Evolutionary conservation across 2,113 vertebrate species (phyloP).

Genomic region (Prionailurus viverrinus): DNA sequence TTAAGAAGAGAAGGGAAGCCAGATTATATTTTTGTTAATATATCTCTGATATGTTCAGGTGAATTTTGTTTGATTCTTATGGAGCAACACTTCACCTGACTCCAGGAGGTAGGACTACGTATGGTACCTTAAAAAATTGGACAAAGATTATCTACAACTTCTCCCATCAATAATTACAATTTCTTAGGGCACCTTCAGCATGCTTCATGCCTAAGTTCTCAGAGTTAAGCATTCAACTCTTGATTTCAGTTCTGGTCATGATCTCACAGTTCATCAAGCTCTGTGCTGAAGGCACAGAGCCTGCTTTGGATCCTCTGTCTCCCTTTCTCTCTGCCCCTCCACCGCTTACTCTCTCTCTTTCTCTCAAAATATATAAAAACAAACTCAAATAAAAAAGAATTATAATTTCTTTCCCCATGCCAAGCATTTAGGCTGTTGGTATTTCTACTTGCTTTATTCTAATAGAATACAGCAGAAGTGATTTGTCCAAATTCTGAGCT

Average conservation of each 20-base stretch:
- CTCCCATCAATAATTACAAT: not conserved
- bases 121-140: not conserved
- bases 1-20: not conserved
- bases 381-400: not conserved
- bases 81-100: not conserved
- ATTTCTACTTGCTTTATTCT: not conserved
- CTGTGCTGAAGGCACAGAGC: no score
- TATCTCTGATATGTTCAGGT: not conserved
- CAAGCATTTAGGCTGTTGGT: not conserved
- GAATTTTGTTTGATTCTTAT: not conserved
- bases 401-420: not conserved
- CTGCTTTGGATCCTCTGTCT: no score
- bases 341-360: no score
- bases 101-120: not conserved
- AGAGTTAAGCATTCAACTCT: no score
- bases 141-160: not conserved
- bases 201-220: no score
- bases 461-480: not conserved
- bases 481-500: not conserved
- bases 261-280: no score
- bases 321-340: no score
- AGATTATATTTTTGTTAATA: not conserved
- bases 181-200: not conserved
- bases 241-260: no score
- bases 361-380: no score